Conservation (phyloP, 2,888 invertebrate species). For the Bursaphelenchus okinawaensis region DNA sequence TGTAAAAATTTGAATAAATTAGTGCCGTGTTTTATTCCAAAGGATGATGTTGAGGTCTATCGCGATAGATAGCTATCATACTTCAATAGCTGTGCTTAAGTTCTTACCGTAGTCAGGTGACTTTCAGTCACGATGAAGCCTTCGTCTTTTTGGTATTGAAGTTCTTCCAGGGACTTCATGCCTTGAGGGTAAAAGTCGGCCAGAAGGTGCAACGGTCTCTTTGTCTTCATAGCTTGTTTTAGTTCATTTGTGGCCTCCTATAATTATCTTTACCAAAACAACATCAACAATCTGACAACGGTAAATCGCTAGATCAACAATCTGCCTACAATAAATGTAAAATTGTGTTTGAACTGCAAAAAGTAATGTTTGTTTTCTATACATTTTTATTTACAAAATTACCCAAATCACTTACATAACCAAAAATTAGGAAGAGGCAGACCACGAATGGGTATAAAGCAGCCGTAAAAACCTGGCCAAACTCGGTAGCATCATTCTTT, state of each 20-base stretch:
- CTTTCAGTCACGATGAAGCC: slow-evolving; percentile 19
- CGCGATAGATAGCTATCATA: too few relatives aligned
- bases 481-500: neutral
- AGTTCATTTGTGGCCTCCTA: slow-evolving; percentile 13
- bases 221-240: slow-evolving; percentile 15
- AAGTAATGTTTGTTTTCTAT: too few relatives aligned
- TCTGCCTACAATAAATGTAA: too few relatives aligned
- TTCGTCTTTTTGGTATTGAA: slow-evolving; percentile 14
- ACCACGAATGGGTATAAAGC: slow-evolving; percentile 16
- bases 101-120: slow-evolving; percentile 15
- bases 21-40: neutral
- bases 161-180: neutral
- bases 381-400: too few relatives aligned
- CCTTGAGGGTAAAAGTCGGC: slow-evolving; percentile 18
- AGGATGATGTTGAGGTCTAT: too few relatives aligned
- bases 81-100: too few relatives aligned
- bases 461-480: slow-evolving; percentile 11
- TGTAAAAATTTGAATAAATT: neutral
- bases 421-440: slow-evolving; percentile 11
- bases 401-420: slow-evolving; percentile 12
- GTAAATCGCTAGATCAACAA: too few relatives aligned
- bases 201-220: slow-evolving; percentile 23
- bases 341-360: too few relatives aligned
- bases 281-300: too few relatives aligned
- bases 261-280: too few relatives aligned